Percentiles rank a stretch among this genome's conserved stretches.
Evolutionary conservation across 2,797 vertebrate genomes (phyloP).

Genomic region (Danio jaintianensis): DNA sequence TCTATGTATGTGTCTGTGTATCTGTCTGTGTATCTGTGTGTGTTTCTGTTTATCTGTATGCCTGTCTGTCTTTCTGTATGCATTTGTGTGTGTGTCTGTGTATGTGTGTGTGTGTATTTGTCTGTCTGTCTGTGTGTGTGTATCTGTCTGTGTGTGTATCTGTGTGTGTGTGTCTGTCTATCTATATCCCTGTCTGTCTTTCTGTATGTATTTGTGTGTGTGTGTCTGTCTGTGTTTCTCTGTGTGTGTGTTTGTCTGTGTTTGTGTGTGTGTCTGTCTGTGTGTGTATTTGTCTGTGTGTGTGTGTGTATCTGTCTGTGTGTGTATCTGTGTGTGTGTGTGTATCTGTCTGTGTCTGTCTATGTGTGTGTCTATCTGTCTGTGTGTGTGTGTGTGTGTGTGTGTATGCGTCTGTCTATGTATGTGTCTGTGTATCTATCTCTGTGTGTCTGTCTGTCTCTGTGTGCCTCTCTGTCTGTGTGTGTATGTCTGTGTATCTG

Average conservation of each 20-base stretch:
- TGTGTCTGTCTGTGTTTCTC: background rate
- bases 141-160: background rate
- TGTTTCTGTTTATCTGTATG: no score
- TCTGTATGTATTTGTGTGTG: no score
- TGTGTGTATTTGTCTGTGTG: background rate
- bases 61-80: no score
- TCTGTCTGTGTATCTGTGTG: no score
- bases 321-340: no score
- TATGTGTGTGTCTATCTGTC: accelerated
- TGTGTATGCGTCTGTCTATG: background rate
- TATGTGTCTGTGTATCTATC: background rate
- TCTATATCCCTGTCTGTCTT: background rate
- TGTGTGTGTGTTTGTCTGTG: background rate
- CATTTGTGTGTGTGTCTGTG: no score
- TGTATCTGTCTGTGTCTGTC: no score
- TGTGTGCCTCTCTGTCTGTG: no score
- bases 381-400: background rate
- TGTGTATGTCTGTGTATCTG: no score
- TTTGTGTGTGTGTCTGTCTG: background rate
- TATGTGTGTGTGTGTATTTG: background rate
- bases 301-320: background rate
- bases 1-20: no score
- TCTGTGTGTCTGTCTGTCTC: no score
- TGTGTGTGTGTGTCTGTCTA: background rate
- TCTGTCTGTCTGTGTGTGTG: background rate